Percentiles rank a stretch among this genome's conserved stretches.
Evolutionary conservation across 2,113 vertebrate genomes (phyloP).

Genomic region (Lasiurus cinereus): DNA sequence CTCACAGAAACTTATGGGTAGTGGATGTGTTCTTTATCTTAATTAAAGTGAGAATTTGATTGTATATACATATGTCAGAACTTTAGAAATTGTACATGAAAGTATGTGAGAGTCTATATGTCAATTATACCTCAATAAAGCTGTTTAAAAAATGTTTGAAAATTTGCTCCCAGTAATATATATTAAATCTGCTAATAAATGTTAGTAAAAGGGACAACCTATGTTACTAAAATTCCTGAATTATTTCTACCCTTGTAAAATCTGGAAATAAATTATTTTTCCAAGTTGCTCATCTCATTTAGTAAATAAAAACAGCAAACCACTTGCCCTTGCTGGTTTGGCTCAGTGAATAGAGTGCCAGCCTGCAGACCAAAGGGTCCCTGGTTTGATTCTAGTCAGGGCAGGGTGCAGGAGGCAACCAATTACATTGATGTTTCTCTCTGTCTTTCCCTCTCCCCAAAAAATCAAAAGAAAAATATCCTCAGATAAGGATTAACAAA

Average conservation of each 20-base stretch:
- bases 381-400: too few relatives aligned
- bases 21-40: background rate
- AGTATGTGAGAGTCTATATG: background rate
- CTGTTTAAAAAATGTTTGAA: background rate
- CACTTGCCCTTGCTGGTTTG: too few relatives aligned
- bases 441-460: too few relatives aligned
- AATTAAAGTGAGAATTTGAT: background rate
- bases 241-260: slow-evolving; percentile 44
- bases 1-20: background rate
- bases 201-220: background rate
- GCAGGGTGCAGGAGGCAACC: too few relatives aligned
- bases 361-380: too few relatives aligned
- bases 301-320: background rate
- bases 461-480: too few relatives aligned
- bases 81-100: slow-evolving; percentile 2
- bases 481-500: too few relatives aligned
- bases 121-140: background rate
- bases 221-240: slow-evolving; percentile 1
- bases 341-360: too few relatives aligned
- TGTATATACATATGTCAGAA: background rate
- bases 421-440: too few relatives aligned
- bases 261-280: slow-evolving; percentile 22
- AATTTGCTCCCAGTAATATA: background rate
- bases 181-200: slow-evolving; percentile 12
- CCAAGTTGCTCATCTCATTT: background rate